Percentiles rank a stretch among this genome's conserved stretches.
These are phyloP conservation scores for Deilephila elpenor DNA, from an alignment of 2,888 invertebrate species.

Conservation along the genomic window DNA sequence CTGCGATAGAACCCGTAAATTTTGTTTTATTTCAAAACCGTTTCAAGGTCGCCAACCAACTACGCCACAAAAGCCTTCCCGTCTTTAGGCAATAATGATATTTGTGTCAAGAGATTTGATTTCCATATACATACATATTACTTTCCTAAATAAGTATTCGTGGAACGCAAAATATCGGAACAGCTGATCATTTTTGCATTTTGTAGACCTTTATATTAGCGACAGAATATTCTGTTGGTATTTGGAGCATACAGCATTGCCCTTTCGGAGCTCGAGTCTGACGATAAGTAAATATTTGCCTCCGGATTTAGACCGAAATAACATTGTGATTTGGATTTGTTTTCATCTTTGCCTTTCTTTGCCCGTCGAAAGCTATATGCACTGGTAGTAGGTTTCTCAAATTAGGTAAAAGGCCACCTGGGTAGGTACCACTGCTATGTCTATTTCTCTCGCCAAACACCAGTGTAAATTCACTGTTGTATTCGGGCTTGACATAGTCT, in stretches of 20 bases:
- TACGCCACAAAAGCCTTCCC: too few relatives aligned
- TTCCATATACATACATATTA: neutral
- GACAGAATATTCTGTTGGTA: constrained; percentile 14
- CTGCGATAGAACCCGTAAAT: neutral
- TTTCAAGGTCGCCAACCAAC: too few relatives aligned
- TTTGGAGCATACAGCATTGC: constrained; percentile 14
- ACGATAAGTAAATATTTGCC: constrained; percentile 19
- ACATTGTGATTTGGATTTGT: constrained; percentile 15
- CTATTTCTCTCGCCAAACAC: too few relatives aligned
- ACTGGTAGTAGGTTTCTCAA: too few relatives aligned
- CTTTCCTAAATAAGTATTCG: neutral
- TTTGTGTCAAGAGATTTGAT: neutral
- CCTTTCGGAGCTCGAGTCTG: constrained; percentile 3
- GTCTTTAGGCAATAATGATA: neutral
- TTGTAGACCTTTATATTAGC: constrained; percentile 12
- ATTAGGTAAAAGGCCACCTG: too few relatives aligned
- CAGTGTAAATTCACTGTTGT: too few relatives aligned
- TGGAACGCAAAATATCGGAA: neutral
- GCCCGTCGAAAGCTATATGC: too few relatives aligned
- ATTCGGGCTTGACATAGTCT: too few relatives aligned
- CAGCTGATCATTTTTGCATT: constrained; percentile 10
- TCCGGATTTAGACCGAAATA: constrained; percentile 16
- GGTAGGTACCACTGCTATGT: too few relatives aligned
- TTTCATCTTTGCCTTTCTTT: neutral
- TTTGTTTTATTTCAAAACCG: too few relatives aligned